phyloP scores from a whole-genome alignment of 2,888 invertebrate species.

The Agrotis ipsilon region DNA sequence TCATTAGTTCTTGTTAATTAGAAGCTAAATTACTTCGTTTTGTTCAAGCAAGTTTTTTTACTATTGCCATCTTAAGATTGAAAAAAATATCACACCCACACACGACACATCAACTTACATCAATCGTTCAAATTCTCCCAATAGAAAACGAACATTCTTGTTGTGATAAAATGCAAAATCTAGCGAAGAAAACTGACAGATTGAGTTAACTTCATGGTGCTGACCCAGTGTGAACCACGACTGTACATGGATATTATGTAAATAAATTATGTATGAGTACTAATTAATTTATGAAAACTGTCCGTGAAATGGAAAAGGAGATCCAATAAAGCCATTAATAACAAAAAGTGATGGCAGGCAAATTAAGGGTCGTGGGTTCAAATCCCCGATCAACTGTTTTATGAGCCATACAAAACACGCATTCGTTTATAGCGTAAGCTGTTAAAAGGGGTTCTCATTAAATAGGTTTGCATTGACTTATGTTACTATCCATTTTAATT shows the following conservation, averaged over 20 bases:
- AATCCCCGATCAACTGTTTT: conserved; percentile 8
- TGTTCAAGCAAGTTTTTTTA: neutral
- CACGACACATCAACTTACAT: too few species aligned
- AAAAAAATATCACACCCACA: too few species aligned
- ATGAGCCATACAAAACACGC: neutral
- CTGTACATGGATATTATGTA: too few species aligned
- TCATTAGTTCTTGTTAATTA: conserved; percentile 23
- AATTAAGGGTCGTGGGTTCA: conserved; percentile 47
- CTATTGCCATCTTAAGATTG: too few species aligned
- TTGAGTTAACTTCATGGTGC: too few species aligned
- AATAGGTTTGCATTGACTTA: conserved; percentile 3
- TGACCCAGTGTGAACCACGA: too few species aligned
- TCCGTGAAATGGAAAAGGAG: conserved; percentile 5
- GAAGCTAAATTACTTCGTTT: neutral
- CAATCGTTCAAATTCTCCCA: too few species aligned
- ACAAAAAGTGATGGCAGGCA: neutral
- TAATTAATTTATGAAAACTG: conserved; percentile 10
- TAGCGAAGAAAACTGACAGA: too few species aligned
- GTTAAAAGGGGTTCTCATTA: neutral
- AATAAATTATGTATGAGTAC: neutral
- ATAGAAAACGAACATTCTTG: too few species aligned
- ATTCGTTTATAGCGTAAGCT: neutral
- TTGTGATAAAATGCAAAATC: too few species aligned
- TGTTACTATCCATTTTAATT: conserved; percentile 1
- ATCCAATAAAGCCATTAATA: conserved; percentile 24